Percentiles rank a stretch among this genome's conserved stretches.
These are phyloP conservation scores for Drosophila antonietae DNA, from an alignment of 2,888 invertebrate species.

Conservation along the genomic window DNA sequence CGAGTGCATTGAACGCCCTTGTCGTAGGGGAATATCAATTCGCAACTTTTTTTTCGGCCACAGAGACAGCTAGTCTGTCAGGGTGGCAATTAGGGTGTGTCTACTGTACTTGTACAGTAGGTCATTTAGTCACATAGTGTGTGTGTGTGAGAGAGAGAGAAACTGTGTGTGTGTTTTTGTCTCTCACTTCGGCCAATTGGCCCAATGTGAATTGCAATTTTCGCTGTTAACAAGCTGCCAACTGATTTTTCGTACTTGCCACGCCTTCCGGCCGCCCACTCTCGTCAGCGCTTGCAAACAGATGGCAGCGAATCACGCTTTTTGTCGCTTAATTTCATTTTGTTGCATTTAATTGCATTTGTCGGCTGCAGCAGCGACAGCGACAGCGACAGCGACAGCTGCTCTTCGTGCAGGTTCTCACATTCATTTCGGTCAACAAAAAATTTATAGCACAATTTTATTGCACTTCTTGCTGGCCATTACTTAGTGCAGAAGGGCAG, in stretches of 20 bases:
- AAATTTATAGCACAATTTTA: slow-evolving; percentile 63
- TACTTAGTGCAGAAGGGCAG: slow-evolving; percentile 40
- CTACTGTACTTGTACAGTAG: slow-evolving; percentile 3
- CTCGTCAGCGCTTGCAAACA: slow-evolving; percentile 1
- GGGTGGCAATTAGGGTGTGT: slow-evolving; percentile 45
- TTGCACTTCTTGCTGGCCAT: slow-evolving; percentile 45
- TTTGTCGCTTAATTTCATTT: slow-evolving; percentile 72
- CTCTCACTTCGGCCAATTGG: slow-evolving; percentile 5
- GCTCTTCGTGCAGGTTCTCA: slow-evolving; percentile 14
- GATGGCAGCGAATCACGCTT: slow-evolving; percentile 55
- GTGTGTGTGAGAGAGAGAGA: background rate
- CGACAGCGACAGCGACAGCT: slow-evolving; percentile 4
- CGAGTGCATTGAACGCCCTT: slow-evolving; percentile 52
- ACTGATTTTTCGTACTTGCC: slow-evolving; percentile 6
- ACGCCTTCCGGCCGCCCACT: slow-evolving; percentile 1
- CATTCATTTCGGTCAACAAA: slow-evolving; percentile 32
- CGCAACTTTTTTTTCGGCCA: slow-evolving; percentile 22
- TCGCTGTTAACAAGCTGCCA: slow-evolving; percentile 19
- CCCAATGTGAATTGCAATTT: slow-evolving; percentile 13
- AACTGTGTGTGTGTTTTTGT: background rate
- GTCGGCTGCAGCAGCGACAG: slow-evolving; percentile 29
- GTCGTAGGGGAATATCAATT: slow-evolving; percentile 33
- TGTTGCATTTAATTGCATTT: slow-evolving; percentile 74
- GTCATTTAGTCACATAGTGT: background rate
- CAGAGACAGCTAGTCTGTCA: slow-evolving; percentile 7